Conservation (phyloP, 2,113 vertebrate genomes). For the Sturnira hondurensis region DNA sequence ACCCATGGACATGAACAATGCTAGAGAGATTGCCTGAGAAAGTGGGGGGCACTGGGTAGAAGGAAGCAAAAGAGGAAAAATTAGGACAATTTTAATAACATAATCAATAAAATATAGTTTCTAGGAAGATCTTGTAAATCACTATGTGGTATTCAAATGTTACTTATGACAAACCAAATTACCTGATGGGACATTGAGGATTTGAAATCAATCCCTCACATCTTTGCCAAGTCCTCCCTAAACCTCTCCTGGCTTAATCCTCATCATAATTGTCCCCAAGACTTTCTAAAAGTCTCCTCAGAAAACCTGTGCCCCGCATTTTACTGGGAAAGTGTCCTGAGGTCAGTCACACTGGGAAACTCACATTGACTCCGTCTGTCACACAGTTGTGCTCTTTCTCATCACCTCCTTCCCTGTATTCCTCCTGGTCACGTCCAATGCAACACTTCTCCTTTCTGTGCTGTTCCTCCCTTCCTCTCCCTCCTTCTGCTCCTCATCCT, state of each 20-base stretch:
- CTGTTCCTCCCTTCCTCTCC: neutral
- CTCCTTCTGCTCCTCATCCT: too few species aligned
- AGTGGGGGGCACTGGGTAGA: too few species aligned
- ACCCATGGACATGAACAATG: too few species aligned
- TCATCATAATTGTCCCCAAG: neutral
- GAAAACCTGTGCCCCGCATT: neutral
- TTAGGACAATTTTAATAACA: too few species aligned
- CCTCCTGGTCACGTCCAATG: neutral
- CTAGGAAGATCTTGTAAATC: neutral
- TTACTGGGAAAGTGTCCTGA: too few species aligned
- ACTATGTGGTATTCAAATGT: neutral
- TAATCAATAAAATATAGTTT: too few species aligned
- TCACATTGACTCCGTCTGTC: neutral
- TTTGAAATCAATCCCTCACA: neutral
- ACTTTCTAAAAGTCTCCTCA: neutral
- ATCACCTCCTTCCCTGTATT: neutral
- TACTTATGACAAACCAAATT: neutral
- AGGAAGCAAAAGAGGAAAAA: too few species aligned
- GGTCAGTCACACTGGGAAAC: accelerated
- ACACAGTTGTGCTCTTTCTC: neutral
- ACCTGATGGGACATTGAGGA: neutral
- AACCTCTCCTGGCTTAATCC: neutral
- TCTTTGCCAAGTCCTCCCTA: neutral
- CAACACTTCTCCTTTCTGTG: accelerated
- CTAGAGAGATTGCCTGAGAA: too few species aligned